Conservation (phyloP, 2,888 invertebrate genomes). For the Celastrina argiolus region DNA sequence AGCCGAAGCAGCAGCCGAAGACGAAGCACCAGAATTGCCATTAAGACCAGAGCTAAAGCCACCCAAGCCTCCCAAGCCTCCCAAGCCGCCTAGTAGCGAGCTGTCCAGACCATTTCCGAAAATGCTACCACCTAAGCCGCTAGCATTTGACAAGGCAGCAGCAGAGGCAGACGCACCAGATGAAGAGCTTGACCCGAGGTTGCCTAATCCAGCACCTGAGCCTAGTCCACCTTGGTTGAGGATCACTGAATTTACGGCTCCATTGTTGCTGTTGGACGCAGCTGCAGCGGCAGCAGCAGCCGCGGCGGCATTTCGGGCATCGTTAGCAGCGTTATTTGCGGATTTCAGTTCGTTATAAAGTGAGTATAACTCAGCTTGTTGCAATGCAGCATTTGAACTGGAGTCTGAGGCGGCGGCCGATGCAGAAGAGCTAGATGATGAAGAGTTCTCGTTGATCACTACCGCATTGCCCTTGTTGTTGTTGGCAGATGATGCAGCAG, state of each 20-base stretch:
- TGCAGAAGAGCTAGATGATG: background rate
- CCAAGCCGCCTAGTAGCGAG: background rate
- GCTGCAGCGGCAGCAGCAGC: slow-evolving; percentile 4
- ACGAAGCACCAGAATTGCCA: too few species aligned
- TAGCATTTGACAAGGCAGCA: background rate
- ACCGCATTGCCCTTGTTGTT: background rate
- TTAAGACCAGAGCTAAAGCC: too few species aligned
- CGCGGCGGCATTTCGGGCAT: slow-evolving; percentile 20
- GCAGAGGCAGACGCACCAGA: background rate
- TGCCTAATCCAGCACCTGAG: background rate
- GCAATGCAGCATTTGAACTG: background rate
- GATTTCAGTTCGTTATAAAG: background rate
- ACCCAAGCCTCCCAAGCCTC: too few species aligned
- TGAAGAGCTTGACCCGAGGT: background rate
- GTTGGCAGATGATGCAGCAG: background rate
- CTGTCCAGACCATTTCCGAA: background rate
- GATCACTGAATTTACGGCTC: background rate
- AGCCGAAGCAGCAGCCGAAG: too few species aligned
- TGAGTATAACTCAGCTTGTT: background rate
- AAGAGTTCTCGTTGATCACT: background rate
- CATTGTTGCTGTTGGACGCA: slow-evolving; percentile 6
- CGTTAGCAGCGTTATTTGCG: background rate
- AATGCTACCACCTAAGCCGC: background rate
- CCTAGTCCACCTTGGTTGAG: slow-evolving; percentile 18
- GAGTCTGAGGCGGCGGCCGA: background rate